Conservation (phyloP, 2,888 invertebrate genomes). For the Aphodius granarius region DNA sequence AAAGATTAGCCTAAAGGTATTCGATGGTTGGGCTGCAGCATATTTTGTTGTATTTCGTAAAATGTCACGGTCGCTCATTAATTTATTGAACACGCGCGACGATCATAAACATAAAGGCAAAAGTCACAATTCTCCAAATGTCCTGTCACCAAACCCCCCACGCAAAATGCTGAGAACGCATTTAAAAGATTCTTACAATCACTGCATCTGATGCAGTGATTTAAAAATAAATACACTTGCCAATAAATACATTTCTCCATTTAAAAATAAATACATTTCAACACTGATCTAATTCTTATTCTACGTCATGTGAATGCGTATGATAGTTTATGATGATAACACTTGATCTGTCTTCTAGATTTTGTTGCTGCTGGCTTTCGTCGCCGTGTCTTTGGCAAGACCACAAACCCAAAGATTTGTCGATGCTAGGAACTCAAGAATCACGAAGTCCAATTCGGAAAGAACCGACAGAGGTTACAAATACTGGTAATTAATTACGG, state of each 20-base stretch:
- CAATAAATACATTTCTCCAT: too few relatives aligned
- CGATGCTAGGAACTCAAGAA: not conserved
- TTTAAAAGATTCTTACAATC: too few relatives aligned
- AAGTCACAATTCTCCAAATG: not conserved
- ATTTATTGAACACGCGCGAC: not conserved
- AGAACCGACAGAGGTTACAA: not conserved
- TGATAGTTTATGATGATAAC: not conserved
- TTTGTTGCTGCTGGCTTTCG: not conserved
- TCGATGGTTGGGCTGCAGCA: not conserved
- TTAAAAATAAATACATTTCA: too few relatives aligned
- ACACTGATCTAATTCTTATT: too few relatives aligned
- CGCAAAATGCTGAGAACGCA: not conserved
- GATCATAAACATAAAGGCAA: not conserved
- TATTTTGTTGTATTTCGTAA: conserved; percentile 3
- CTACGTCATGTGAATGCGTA: not conserved
- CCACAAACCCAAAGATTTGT: not conserved
- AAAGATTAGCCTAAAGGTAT: not conserved
- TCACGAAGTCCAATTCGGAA: not conserved
- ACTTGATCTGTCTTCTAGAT: not conserved
- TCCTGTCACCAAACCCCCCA: not conserved
- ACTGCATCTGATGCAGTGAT: too few relatives aligned
- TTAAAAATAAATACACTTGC: too few relatives aligned
- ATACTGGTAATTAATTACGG: not conserved
- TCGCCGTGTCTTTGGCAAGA: not conserved
- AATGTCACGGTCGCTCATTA: conserved; percentile 10